Conservation (phyloP, 2,888 invertebrate species). For the Macaria liturata region DNA sequence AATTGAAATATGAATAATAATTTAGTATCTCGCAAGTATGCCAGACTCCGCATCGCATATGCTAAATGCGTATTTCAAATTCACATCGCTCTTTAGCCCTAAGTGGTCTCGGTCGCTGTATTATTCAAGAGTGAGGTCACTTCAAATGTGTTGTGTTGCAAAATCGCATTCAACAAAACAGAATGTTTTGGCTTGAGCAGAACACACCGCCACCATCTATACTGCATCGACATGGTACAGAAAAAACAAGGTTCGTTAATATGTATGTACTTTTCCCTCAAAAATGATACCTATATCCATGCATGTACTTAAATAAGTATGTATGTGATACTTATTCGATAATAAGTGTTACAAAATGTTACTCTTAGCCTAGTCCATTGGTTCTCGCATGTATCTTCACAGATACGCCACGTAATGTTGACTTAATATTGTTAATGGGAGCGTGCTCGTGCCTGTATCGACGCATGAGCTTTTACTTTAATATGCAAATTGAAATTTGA, state of each 20-base stretch:
- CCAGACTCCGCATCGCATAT: not conserved
- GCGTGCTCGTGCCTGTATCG: slow-evolving; percentile 60
- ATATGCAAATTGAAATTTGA: slow-evolving; percentile 74
- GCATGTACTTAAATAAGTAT: too few relatives aligned
- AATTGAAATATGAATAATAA: not conserved
- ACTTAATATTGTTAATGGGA: slow-evolving; percentile 67
- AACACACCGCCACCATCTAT: slow-evolving; percentile 15
- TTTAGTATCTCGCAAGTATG: not conserved
- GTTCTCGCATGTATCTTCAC: slow-evolving; percentile 30
- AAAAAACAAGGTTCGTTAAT: too few relatives aligned
- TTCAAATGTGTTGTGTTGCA: slow-evolving; percentile 25
- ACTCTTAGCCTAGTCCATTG: too few relatives aligned
- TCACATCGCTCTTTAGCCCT: slow-evolving; percentile 10
- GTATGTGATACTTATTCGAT: too few relatives aligned
- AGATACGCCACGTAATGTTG: slow-evolving; percentile 69
- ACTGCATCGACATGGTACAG: too few relatives aligned
- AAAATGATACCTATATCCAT: too few relatives aligned
- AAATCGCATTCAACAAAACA: slow-evolving; percentile 15
- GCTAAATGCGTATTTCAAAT: slow-evolving; percentile 7
- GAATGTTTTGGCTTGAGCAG: slow-evolving; percentile 14
- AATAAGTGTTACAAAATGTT: too few relatives aligned
- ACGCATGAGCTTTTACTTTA: slow-evolving; percentile 66
- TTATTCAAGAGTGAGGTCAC: slow-evolving; percentile 17
- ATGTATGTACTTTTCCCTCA: too few relatives aligned
- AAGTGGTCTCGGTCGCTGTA: slow-evolving; percentile 6